Percentiles rank a stretch among this genome's conserved stretches.
phyloP scores from a whole-genome alignment of 2,888 invertebrate species.

The Yponomeuta cagnagella region DNA sequence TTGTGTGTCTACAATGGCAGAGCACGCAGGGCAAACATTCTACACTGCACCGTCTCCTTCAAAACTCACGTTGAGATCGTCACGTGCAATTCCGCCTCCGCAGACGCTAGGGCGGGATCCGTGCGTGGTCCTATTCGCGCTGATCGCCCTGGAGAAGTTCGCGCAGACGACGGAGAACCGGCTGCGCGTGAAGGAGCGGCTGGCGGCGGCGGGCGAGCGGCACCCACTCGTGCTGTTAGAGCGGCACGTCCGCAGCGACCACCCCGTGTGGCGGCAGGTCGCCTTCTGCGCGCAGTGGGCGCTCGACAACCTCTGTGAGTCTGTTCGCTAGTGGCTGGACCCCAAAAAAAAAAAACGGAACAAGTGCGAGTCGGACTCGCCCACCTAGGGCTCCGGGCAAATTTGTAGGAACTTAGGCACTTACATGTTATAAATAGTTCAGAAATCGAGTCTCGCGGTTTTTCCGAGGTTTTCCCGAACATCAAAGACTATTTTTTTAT shows the following conservation, averaged over 20 bases:
- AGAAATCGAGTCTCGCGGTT: too few species aligned
- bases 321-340: background rate
- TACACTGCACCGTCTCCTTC: too few species aligned
- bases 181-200: constrained; percentile 80
- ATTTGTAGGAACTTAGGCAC: too few species aligned
- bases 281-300: constrained; percentile 96
- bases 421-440: too few species aligned
- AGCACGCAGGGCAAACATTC: too few species aligned
- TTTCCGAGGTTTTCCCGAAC: too few species aligned
- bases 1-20: too few species aligned
- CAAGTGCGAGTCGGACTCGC: too few species aligned
- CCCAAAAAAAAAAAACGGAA: too few species aligned
- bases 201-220: constrained; percentile 69
- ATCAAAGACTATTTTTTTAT: too few species aligned
- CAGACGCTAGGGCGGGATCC: constrained; percentile 72
- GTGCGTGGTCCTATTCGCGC: constrained; percentile 86
- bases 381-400: too few species aligned
- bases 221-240: constrained; percentile 85
- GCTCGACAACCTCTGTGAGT: constrained; percentile 87
- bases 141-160: constrained; percentile 94
- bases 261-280: constrained; percentile 86
- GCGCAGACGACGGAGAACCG: constrained; percentile 95
- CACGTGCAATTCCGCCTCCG: constrained; percentile 21
- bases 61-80: too few species aligned
- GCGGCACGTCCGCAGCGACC: constrained; percentile 74